These are phyloP conservation scores for Oryctolagus cuniculus DNA, from an alignment of 2,113 vertebrate genomes.

Conservation along the genomic window mOryCun1.1 NC_091446.1:76845501-76846000, in stretches of 20 bases:
- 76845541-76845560: neutral
- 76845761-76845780: neutral
- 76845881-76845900: slow-evolving; percentile 33
- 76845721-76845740: neutral
- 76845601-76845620: neutral
- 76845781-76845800: neutral
- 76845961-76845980: neutral
- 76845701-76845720: no score
- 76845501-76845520: neutral
- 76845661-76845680: no score
- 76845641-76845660: no score
- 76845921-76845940: neutral
- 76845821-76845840: neutral
- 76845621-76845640: neutral
- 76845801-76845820: neutral
- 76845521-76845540: neutral
- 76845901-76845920: neutral
- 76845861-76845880: neutral
- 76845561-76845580: neutral
- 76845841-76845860: neutral
- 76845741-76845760: neutral
- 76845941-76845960: neutral
- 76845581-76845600: neutral
- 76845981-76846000: neutral
- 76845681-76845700: neutral